A percentile compares a stretch with the other conserved stretches of the same genome.
phyloP scores from a whole-genome alignment of 2,888 invertebrate genomes.

The Strigamia crassipes region DNA sequence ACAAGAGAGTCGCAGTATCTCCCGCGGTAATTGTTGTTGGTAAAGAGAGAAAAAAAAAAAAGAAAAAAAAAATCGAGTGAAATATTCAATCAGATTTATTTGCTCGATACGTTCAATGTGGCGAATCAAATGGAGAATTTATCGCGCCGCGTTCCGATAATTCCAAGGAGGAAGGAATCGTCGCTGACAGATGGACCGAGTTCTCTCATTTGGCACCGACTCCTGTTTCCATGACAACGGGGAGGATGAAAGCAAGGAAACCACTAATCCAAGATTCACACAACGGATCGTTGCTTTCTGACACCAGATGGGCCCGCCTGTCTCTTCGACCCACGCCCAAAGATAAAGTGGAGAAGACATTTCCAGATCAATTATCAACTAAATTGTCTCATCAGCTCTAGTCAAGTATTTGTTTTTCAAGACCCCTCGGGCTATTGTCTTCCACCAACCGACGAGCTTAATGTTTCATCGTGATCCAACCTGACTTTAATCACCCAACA shows the following conservation, averaged over 20 bases:
- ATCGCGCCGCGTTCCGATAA: constrained; percentile 29
- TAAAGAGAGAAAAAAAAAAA: too few relatives aligned
- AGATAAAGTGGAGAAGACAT: constrained; percentile 32
- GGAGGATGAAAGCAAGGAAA: constrained; percentile 31
- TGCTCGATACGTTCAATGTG: constrained; percentile 34
- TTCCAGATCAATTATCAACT: constrained; percentile 35
- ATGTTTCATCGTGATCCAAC: not conserved
- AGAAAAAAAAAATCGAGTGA: not conserved
- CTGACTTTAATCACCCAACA: not conserved
- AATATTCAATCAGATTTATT: constrained; percentile 36
- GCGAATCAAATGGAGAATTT: constrained; percentile 26
- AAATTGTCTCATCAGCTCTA: constrained; percentile 28
- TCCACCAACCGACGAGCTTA: not conserved
- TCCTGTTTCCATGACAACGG: constrained; percentile 25
- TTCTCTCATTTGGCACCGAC: constrained; percentile 34
- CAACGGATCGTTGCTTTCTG: constrained; percentile 34
- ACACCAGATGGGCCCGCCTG: constrained; percentile 32
- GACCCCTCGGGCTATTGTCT: not conserved
- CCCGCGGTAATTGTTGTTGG: too few relatives aligned
- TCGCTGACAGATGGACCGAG: constrained; percentile 33
- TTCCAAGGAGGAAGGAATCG: not conserved
- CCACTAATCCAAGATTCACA: constrained; percentile 31
- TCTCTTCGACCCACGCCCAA: constrained; percentile 28
- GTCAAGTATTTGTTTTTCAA: constrained; percentile 17
- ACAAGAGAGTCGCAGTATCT: too few relatives aligned